Conservation (phyloP, 2,113 vertebrate genomes). For the Gavia stellata region DNA sequence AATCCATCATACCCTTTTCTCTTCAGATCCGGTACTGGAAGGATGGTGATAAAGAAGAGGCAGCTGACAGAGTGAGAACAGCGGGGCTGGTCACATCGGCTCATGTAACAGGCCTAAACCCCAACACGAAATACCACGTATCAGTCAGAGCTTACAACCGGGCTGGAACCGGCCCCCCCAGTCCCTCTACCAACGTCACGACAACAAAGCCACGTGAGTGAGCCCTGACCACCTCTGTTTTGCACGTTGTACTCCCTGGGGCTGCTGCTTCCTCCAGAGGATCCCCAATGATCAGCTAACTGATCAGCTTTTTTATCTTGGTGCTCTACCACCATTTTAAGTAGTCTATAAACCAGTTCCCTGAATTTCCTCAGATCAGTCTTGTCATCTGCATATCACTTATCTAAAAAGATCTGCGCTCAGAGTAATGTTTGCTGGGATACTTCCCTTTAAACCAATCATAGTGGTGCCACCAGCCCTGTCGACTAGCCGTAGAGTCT, state of each 20-base stretch:
- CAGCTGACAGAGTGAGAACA: constrained; percentile 90
- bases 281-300: neutral
- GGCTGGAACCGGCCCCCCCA: constrained; percentile 89
- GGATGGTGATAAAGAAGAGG: constrained; percentile 88
- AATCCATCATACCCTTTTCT: neutral
- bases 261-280: neutral
- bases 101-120: constrained; percentile 81
- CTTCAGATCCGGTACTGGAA: constrained; percentile 93
- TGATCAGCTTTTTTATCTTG: neutral
- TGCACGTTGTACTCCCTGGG: neutral
- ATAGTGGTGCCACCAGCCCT: fast-evolving
- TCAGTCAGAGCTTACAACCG: constrained; percentile 92
- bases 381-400: neutral
- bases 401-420: neutral
- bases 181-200: constrained; percentile 79
- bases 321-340: neutral
- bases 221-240: neutral
- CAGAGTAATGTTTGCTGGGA: neutral
- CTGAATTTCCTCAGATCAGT: neutral
- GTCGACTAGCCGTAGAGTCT: fast-evolving
- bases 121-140: constrained; percentile 90
- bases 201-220: constrained; percentile 91
- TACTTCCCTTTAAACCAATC: neutral
- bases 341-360: neutral
- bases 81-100: constrained; percentile 83